Evolutionary conservation across 2,888 invertebrate species (phyloP).

Genomic region (Drosophila quinaria): DNA sequence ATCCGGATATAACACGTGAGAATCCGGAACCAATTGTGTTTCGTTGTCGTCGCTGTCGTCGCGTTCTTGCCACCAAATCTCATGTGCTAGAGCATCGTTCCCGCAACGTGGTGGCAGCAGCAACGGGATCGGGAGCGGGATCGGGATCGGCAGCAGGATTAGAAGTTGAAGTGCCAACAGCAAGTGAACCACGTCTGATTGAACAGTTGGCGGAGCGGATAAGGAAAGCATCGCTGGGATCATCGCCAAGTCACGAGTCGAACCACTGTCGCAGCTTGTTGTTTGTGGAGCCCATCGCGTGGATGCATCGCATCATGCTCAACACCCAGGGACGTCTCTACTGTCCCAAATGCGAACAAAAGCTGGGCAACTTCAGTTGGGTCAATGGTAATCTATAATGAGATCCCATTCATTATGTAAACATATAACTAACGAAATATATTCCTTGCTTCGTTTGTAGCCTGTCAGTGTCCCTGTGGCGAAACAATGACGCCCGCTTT

Average conservation of each 20-base stretch:
- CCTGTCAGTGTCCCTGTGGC: constrained; percentile 96
- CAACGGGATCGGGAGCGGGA: neutral
- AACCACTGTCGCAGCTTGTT: constrained; percentile 89
- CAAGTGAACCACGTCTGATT: constrained; percentile 66
- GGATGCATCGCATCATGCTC: constrained; percentile 92
- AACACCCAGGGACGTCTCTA: constrained; percentile 92
- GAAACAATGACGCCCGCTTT: constrained; percentile 96
- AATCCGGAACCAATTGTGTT: constrained; percentile 94
- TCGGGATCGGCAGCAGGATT: neutral
- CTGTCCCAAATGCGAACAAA: constrained; percentile 93
- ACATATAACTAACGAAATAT: neutral
- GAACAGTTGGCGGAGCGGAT: constrained; percentile 82
- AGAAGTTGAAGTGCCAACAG: neutral
- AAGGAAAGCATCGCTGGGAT: constrained; percentile 74
- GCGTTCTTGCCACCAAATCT: constrained; percentile 92
- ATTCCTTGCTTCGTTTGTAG: constrained; percentile 84
- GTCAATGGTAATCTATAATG: constrained; percentile 88
- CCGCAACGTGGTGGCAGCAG: constrained; percentile 23
- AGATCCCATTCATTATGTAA: neutral
- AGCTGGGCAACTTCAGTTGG: constrained; percentile 97
- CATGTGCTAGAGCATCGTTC: constrained; percentile 90
- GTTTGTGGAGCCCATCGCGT: constrained; percentile 95
- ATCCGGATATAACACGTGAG: constrained; percentile 91
- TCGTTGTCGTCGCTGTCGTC: constrained; percentile 92
- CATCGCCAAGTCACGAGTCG: constrained; percentile 50